phyloP scores from a whole-genome alignment of 2,797 vertebrate genomes.

The Cyclopterus lumpus region DNA sequence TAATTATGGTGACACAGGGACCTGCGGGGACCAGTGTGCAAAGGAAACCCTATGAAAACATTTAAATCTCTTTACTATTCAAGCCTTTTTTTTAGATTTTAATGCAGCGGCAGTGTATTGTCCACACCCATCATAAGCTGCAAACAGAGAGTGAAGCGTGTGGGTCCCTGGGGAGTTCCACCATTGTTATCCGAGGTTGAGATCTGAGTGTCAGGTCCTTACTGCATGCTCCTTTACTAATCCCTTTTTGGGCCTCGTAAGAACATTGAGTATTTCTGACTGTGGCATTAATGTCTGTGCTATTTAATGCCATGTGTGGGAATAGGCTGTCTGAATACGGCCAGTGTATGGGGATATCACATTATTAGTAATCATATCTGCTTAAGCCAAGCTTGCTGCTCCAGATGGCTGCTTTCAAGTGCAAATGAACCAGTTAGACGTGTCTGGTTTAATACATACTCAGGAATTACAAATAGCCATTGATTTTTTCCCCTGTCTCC shows the following conservation, averaged over 20 bases:
- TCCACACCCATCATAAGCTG: conserved; percentile 70
- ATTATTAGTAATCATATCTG: conserved; percentile 99
- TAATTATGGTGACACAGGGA: conserved; percentile 68
- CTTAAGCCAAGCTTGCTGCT: conserved; percentile 99
- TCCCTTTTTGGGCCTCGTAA: conserved; percentile 77
- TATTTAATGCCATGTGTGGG: conserved; percentile 96
- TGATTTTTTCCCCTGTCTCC: conserved; percentile 92
- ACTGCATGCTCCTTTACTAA: conserved; percentile 82
- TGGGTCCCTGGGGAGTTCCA: conserved; percentile 57
- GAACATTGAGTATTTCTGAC: conserved; percentile 76
- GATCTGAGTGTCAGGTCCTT: conserved; percentile 81
- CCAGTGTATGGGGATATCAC: conserved; percentile 98
- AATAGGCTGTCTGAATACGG: conserved; percentile 96
- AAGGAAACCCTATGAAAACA: conserved; percentile 67
- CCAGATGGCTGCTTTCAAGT: conserved; percentile 99
- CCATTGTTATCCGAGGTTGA: conserved; percentile 76
- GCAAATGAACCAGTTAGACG: conserved; percentile 99
- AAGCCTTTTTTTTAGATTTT: conserved; percentile 67
- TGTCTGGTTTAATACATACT: conserved; percentile 99
- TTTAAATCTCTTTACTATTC: conserved; percentile 71
- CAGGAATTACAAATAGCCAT: conserved; percentile 99
- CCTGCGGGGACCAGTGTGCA: conserved; percentile 40
- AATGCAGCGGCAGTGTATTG: conserved; percentile 75
- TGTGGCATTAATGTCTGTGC: conserved; percentile 84
- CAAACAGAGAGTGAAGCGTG: conserved; percentile 70